Percentiles rank a stretch among this genome's conserved stretches.
Conservation (phyloP, 2,113 vertebrate genomes). For the Atrichornis clamosus region DNA sequence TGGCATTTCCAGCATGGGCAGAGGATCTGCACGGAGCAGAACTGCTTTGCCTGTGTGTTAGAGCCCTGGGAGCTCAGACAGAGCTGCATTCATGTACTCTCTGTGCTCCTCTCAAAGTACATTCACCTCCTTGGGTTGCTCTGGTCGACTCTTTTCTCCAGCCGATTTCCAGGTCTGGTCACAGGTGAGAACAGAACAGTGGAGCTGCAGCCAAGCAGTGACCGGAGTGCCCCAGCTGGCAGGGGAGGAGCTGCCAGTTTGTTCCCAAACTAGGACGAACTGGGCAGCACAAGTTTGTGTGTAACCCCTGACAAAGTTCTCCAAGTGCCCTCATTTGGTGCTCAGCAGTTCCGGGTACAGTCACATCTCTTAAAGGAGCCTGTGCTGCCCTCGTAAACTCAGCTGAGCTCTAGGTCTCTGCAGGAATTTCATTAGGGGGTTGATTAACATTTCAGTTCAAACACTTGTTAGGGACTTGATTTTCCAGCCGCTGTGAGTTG, state of each 20-base stretch:
- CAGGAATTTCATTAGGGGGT: fast-evolving
- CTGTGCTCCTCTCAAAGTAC: fast-evolving
- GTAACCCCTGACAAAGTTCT: background rate
- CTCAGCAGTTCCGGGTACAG: background rate
- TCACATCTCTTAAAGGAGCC: background rate
- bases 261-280: background rate
- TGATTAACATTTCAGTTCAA: fast-evolving
- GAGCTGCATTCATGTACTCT: fast-evolving
- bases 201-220: background rate
- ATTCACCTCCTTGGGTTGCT: background rate
- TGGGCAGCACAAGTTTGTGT: background rate
- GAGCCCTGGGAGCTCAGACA: background rate
- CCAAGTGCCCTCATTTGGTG: fast-evolving
- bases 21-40: background rate
- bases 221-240: background rate
- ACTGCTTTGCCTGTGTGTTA: fast-evolving
- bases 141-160: background rate
- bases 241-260: background rate
- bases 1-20: background rate
- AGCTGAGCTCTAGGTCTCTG: background rate
- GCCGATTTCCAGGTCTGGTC: background rate
- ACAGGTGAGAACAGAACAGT: background rate
- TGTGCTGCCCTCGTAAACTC: fast-evolving
- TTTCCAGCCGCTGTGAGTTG: fast-evolving
- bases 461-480: background rate